These are phyloP conservation scores for Phymatocera aterrima DNA, from an alignment of 2,888 invertebrate genomes.

Conservation along the genomic window DNA sequence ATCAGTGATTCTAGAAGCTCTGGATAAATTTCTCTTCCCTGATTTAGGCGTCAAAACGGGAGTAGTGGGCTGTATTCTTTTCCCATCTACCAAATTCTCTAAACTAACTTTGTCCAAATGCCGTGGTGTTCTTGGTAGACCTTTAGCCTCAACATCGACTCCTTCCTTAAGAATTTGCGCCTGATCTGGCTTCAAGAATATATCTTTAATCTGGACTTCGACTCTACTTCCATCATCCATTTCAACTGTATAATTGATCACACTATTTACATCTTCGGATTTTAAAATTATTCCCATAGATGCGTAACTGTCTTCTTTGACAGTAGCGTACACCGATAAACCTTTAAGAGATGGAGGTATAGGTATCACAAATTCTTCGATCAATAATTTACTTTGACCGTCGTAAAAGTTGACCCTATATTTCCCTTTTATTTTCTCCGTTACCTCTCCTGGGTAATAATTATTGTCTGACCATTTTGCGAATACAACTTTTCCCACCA, in stretches of 20 bases:
- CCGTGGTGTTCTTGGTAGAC: slow-evolving; percentile 61
- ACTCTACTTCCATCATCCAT: slow-evolving; percentile 62
- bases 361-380: slow-evolving; percentile 79
- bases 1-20: not conserved
- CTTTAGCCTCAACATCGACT: slow-evolving; percentile 51
- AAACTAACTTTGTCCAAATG: slow-evolving; percentile 62
- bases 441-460: slow-evolving; percentile 81
- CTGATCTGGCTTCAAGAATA: slow-evolving; percentile 67
- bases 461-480: slow-evolving; percentile 84
- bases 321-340: slow-evolving; percentile 65
- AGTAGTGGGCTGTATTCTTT: slow-evolving; percentile 59
- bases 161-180: slow-evolving; percentile 65
- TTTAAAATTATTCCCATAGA: slow-evolving; percentile 63
- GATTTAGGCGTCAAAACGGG: slow-evolving; percentile 58
- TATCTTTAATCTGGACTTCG: slow-evolving; percentile 62
- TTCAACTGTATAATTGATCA: slow-evolving; percentile 62
- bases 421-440: slow-evolving; percentile 78
- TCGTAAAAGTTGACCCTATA: slow-evolving; percentile 82
- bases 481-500: slow-evolving; percentile 75
- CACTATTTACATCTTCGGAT: slow-evolving; percentile 51
- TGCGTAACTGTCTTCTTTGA: slow-evolving; percentile 60
- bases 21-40: slow-evolving; percentile 44
- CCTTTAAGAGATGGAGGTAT: slow-evolving; percentile 61
- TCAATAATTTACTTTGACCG: slow-evolving; percentile 78
- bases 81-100: slow-evolving; percentile 67